Evolutionary conservation across 2,888 invertebrate species (phyloP).

Genomic region (Zaprionus lineosus): DNA sequence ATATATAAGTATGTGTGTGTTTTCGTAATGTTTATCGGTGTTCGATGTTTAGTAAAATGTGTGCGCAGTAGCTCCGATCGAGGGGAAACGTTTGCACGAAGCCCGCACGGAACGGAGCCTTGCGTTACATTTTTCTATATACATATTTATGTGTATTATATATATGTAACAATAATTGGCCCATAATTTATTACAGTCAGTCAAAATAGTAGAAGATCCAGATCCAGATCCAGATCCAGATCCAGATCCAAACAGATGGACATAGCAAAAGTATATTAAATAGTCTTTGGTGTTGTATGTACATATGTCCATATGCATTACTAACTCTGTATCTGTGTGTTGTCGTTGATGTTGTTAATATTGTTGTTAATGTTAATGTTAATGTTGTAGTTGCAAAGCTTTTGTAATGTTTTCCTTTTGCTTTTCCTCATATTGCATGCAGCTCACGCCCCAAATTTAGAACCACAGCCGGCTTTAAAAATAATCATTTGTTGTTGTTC

Average conservation of each 20-base stretch:
- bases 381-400: constrained; percentile 43
- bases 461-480: too few relatives aligned
- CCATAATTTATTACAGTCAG: constrained; percentile 14
- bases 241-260: neutral
- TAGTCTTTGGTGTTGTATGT: constrained; percentile 74
- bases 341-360: constrained; percentile 46
- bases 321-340: constrained; percentile 61
- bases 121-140: constrained; percentile 3
- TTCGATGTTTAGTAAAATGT: constrained; percentile 24
- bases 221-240: too few relatives aligned
- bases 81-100: too few relatives aligned
- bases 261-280: constrained; percentile 34
- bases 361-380: constrained; percentile 28
- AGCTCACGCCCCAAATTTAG: constrained; percentile 43
- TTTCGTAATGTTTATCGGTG: constrained; percentile 31
- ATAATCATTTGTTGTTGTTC: constrained; percentile 60
- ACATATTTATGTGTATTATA: constrained; percentile 39
- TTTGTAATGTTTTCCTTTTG: constrained; percentile 25
- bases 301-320: constrained; percentile 49
- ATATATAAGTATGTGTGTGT: constrained; percentile 59
- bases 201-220: constrained; percentile 15
- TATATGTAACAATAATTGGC: constrained; percentile 41
- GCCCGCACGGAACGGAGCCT: neutral
- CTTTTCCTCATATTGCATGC: constrained; percentile 40
- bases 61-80: too few relatives aligned